A percentile compares a stretch with the other conserved stretches of the same genome.
Conservation (phyloP, 1,140 invertebrate genomes). For the Proales similis region DNA sequence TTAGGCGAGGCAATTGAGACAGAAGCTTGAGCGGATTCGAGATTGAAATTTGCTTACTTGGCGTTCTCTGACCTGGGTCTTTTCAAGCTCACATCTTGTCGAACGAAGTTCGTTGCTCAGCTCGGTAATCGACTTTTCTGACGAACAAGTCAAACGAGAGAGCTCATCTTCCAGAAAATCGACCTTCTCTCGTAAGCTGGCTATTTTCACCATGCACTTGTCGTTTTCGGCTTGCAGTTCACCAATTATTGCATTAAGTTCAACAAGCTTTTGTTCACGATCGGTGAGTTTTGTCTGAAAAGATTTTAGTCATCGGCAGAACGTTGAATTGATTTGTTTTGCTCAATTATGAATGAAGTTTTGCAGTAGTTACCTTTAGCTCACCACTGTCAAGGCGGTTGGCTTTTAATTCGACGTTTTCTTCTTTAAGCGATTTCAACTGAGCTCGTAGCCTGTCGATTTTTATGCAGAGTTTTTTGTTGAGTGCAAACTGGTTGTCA, state of each 20-base stretch:
- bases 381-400: conserved; percentile 8
- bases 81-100: conserved; percentile 47
- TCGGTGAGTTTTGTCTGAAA: conserved; percentile 40
- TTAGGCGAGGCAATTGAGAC: conserved; percentile 37
- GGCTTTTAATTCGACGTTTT: conserved; percentile 34
- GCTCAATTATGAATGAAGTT: not conserved
- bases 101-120: conserved; percentile 49
- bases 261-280: conserved; percentile 47
- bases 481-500: not conserved
- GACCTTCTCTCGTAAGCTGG: conserved; percentile 43
- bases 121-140: conserved; percentile 50
- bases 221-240: conserved; percentile 48
- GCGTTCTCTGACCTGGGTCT: conserved; percentile 48
- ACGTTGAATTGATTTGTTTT: not conserved
- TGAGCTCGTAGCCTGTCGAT: conserved; percentile 13
- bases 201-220: conserved; percentile 48
- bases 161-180: conserved; percentile 40
- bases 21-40: not conserved
- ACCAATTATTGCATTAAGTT: conserved; percentile 44
- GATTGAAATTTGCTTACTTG: conserved; percentile 42
- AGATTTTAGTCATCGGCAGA: not conserved
- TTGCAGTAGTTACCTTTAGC: conserved; percentile 27
- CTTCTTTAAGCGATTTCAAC: not conserved
- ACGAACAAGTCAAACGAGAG: conserved; percentile 43
- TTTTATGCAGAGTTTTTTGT: conserved; percentile 33